These are phyloP conservation scores for Verasper variegatus DNA, from an alignment of 2,113 vertebrate genomes.

Conservation along the genomic window DNA sequence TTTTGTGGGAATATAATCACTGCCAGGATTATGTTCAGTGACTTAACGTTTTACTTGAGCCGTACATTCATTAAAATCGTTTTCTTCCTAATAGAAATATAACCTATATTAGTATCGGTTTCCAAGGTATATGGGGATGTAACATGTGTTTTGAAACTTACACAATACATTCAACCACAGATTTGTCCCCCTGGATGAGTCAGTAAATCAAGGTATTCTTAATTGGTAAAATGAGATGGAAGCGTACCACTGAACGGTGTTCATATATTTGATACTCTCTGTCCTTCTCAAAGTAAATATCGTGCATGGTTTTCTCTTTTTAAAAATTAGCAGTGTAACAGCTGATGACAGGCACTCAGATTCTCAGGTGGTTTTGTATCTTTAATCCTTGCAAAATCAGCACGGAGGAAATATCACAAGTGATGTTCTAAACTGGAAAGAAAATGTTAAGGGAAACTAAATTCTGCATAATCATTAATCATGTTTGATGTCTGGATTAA, in stretches of 20 bases:
- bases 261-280: slow-evolving; percentile 1
- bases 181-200: neutral
- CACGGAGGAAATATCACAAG: neutral
- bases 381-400: slow-evolving; percentile 22
- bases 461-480: slow-evolving; percentile 30
- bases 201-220: neutral
- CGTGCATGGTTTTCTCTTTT: neutral
- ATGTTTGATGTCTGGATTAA: slow-evolving; percentile 35
- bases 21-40: neutral
- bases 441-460: slow-evolving; percentile 5
- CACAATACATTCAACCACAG: neutral
- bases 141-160: neutral
- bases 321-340: slow-evolving; percentile 23
- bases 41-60: neutral
- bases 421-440: neutral
- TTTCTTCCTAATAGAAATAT: neutral
- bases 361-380: slow-evolving; percentile 2
- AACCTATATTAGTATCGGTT: no score
- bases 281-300: slow-evolving; percentile 33
- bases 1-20: neutral
- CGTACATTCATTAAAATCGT: neutral
- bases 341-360: slow-evolving; percentile 37
- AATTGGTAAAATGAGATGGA: neutral
- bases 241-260: neutral
- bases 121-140: no score